phyloP scores from a whole-genome alignment of 2,113 vertebrate species.

The Paradoxurus hermaphroditus region DNA sequence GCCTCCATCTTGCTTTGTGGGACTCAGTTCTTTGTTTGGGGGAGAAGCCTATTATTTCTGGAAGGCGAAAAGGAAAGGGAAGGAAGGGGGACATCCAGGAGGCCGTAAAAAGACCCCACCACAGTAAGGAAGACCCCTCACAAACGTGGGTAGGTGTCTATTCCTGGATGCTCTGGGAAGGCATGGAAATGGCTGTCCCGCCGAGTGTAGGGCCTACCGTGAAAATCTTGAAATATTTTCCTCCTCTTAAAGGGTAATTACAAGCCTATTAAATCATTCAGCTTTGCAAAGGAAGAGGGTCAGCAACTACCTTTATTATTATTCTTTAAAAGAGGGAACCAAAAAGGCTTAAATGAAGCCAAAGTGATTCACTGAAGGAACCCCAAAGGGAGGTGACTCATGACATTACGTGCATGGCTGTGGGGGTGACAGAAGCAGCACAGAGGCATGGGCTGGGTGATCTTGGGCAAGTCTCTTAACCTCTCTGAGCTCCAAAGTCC shows the following conservation, averaged over 20 bases:
- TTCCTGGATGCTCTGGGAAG: not conserved
- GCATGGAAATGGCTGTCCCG: not conserved
- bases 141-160: not conserved
- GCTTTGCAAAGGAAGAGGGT: not conserved
- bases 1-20: not conserved
- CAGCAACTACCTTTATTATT: not conserved
- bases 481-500: not conserved
- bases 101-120: not conserved
- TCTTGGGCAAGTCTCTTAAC: not conserved
- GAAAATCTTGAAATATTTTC: not conserved
- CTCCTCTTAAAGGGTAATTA: not conserved
- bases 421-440: not conserved
- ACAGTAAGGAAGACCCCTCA: rapidly evolving
- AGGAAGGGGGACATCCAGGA: not conserved
- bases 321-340: not conserved
- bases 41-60: not conserved
- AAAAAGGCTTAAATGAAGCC: not conserved
- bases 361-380: not conserved
- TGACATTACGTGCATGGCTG: not conserved
- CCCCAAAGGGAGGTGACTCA: not conserved
- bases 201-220: too few relatives aligned
- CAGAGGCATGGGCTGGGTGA: not conserved
- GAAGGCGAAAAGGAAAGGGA: not conserved
- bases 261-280: not conserved
- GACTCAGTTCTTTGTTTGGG: not conserved